Evolutionary conservation across 2,113 vertebrate species (phyloP), one percentile per base, ranked within the genome.

Genomic region (Amphiprion percula): DNA sequence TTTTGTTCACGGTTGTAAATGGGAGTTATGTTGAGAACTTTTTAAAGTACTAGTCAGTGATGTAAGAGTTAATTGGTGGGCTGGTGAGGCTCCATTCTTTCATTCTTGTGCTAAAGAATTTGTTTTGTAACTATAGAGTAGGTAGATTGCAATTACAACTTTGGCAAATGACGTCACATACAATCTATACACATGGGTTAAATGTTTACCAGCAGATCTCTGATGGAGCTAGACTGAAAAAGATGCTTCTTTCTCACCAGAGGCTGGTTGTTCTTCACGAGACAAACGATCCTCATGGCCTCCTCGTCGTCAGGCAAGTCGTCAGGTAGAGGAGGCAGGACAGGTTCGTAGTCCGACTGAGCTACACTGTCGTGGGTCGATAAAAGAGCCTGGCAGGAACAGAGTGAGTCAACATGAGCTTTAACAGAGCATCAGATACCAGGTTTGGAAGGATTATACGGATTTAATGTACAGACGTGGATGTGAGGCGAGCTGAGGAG

Each of bases 191-290:
- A 24, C 14, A 44, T 15, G 12, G 12, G 41, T 15, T 44, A 44
- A 44, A 44, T 2, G 26, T 12, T 10, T 41, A 41, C 39, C 1
- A 41, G 9, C 39, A 41, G 39, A 44, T 15, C 41, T 2, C 7
- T 44, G 14, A 12, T 4, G 7, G 41, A 14, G 1, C 14, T 44
- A 15, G 3, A 44, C 41, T 12, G 41, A 52, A 23, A 17, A 14
- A 24, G 0, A 33, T 15, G 41, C 16, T 16, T 16, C 7, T 46
- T 69, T 44, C 94, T 96, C 83, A 98, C 97, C 95, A 98, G 91
- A 1, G 96, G 96, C 77, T 97, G 96, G 55, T 97, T 97, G 84
- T 97, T 98, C 91, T 98, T 98, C 80, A 98, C 96, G 84, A 98
- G 89, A 81, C 96, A 96, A 41, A 98, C 95, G 47, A 97, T 97